phyloP scores from a whole-genome alignment of 2,113 vertebrate species.

The Hyperopisus bebe region DNA sequence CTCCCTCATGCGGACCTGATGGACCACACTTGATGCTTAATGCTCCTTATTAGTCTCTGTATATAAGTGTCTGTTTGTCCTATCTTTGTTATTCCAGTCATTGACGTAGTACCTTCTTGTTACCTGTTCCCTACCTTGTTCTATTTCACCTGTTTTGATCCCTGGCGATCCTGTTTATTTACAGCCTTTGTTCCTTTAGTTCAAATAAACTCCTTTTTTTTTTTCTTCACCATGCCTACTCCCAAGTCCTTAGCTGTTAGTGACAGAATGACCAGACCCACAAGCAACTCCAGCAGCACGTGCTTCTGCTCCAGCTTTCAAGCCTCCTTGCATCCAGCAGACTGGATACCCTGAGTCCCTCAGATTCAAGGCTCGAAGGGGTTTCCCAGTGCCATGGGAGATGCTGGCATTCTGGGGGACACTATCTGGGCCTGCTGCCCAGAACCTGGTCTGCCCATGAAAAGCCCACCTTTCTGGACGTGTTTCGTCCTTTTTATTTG shows the following conservation, averaged over 20 bases:
- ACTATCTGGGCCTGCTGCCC: no score
- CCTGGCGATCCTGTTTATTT: neutral
- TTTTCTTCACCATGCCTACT: neutral
- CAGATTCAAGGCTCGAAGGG: neutral
- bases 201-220: neutral
- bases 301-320: neutral
- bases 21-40: neutral
- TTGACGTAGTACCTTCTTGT: neutral
- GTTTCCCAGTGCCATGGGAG: neutral
- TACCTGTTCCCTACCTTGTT: neutral
- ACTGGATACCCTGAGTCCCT: neutral
- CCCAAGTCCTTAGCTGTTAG: no score
- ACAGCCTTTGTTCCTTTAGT: neutral
- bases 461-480: neutral
- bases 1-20: neutral
- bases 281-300: neutral
- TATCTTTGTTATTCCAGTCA: neutral
- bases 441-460: neutral
- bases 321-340: neutral
- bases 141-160: neutral
- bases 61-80: neutral
- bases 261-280: no score
- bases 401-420: neutral
- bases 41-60: neutral
- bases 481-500: neutral